Percentiles rank a stretch among this genome's conserved stretches.
phyloP scores from a whole-genome alignment of 2,113 vertebrate species.

The Datnioides undecimradiatus region DNA sequence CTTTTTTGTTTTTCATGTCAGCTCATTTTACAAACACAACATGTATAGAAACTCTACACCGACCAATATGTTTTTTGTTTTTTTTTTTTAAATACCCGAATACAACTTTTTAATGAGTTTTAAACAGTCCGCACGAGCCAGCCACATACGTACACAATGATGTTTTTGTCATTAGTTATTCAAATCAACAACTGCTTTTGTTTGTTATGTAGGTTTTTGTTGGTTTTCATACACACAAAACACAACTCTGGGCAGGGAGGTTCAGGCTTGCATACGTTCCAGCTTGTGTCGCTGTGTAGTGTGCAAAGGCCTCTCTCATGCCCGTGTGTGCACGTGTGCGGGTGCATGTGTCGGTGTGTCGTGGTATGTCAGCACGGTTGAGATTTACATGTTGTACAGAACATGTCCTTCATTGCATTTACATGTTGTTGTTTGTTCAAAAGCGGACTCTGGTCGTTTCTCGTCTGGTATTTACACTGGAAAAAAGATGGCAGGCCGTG shows the following conservation, averaged over 20 bases:
- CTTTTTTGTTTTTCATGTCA: constrained; percentile 64
- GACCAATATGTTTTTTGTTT: constrained; percentile 77
- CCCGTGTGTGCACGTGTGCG: constrained; percentile 41
- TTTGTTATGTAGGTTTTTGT: constrained; percentile 54
- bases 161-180: constrained; percentile 59
- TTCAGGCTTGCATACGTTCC: constrained; percentile 68
- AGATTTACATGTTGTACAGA: constrained; percentile 85
- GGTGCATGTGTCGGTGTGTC: constrained; percentile 23
- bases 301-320: constrained; percentile 63
- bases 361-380: constrained; percentile 51
- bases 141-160: constrained; percentile 71
- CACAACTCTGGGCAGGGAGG: constrained; percentile 76
- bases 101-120: constrained; percentile 77
- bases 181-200: constrained; percentile 57
- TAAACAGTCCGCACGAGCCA: constrained; percentile 77
- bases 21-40: constrained; percentile 86
- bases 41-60: constrained; percentile 86
- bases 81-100: constrained; percentile 71
- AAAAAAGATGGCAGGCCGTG: constrained; percentile 70
- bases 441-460: constrained; percentile 50
- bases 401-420: constrained; percentile 72
- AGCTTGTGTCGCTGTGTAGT: constrained; percentile 41
- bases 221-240: constrained; percentile 75
- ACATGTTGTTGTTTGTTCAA: constrained; percentile 81
- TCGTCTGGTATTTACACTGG: constrained; percentile 89